Evolutionary conservation across 2,888 invertebrate genomes (phyloP), one percentile per base, ranked within the genome.

Genomic region (Bellardia bayeri): DNA sequence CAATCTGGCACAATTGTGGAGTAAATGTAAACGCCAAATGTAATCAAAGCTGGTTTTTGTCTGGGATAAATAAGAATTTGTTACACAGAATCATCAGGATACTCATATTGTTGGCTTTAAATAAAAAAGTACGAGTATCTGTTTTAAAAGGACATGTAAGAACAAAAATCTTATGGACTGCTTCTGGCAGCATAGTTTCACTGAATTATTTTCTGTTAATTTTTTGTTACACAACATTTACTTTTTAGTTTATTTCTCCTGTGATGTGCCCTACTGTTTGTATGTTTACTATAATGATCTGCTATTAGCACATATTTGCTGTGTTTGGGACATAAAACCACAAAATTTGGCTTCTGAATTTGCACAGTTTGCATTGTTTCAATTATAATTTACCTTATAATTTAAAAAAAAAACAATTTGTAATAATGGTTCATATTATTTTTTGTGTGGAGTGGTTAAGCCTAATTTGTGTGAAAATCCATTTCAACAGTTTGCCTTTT

Each of bases 281-380:
- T 3, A 42, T 14, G 64, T 16, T 14, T 7, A 11, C 8, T 14
- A 7, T 56, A 69, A 81, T 40, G 11, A 45, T 75, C 45, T 42
- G 63, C 30, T 80, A 79, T 85, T 56, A 79, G 23, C 45, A 81
- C 14, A 61, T 69, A 83, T 71, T 7, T 45, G 33, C 9, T 33
- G 16, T 13, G 33, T 58, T 63, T 56, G 64, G n/a, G 81, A 45
- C 33, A n/a, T 3, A 33, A 66, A 61, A 79, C 87, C 85, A 51
- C 87, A 85, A 74, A 72, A 82, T 80, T 82, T 80, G 68, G 85
- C 87, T 87, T 82, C 87, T 82, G 85, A 75, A 82, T 85, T 83
- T 82, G 4, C 51, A 11, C 40, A 54, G 74, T 72, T 86, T 79
- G 6, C 11, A n/a, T 40, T 71, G 69, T 74, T 49, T 56, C 71